Evolutionary conservation across 2,113 vertebrate species (phyloP).

Genomic region (Prinia subflava): DNA sequence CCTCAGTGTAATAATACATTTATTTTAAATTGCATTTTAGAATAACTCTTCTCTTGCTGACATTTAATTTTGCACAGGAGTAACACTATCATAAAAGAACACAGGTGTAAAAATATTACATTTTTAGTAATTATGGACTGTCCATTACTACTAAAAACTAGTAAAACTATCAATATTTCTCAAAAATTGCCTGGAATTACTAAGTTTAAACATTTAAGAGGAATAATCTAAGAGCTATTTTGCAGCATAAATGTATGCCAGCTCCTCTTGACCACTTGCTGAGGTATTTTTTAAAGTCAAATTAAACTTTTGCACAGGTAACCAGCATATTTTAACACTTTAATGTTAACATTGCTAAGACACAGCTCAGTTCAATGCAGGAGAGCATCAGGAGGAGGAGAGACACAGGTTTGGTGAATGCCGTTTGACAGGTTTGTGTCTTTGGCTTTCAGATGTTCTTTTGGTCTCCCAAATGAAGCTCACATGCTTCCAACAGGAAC

Average conservation of each 20-base stretch:
- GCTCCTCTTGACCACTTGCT: neutral
- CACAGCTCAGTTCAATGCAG: neutral
- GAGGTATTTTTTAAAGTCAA: neutral
- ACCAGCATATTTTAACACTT: neutral
- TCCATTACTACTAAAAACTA: neutral
- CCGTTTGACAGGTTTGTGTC: neutral
- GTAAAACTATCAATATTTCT: slow-evolving; percentile 2
- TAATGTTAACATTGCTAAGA: neutral
- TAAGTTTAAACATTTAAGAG: slow-evolving; percentile 7
- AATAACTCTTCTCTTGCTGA: slow-evolving; percentile 34
- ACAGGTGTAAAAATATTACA: slow-evolving; percentile 63
- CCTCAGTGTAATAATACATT: neutral
- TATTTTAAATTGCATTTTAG: slow-evolving; percentile 34
- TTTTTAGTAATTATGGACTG: slow-evolving; percentile 24
- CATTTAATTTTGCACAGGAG: slow-evolving; percentile 45
- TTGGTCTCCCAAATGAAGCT: neutral
- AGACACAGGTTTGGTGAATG: neutral
- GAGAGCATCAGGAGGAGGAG: neutral
- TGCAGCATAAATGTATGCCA: neutral
- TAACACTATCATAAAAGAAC: slow-evolving; percentile 24
- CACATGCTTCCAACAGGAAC: neutral
- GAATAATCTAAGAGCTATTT: neutral
- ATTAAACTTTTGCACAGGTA: neutral
- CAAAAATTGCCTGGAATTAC: slow-evolving; percentile 1
- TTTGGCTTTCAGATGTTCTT: neutral